Percentiles rank a stretch among this genome's conserved stretches.
phyloP scores from a whole-genome alignment of 2,113 vertebrate species.

The Steatornis caripensis region DNA sequence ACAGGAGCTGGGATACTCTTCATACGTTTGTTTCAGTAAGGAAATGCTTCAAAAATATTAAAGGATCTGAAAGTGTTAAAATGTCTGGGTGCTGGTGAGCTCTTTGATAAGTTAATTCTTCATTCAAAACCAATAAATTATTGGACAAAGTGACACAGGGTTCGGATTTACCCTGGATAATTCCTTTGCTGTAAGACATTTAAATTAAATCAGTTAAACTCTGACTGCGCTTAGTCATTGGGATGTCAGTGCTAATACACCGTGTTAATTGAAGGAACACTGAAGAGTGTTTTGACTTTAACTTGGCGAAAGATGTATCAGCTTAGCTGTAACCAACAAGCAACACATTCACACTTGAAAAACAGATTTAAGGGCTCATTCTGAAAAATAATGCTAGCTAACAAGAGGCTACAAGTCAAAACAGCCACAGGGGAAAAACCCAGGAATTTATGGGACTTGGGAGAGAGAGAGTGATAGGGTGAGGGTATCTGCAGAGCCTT shows the following conservation, averaged over 20 bases:
- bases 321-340: constrained; percentile 23
- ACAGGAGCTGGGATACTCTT: background rate
- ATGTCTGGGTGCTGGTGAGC: background rate
- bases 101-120: constrained; percentile 51
- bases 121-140: constrained; percentile 39
- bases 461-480: background rate
- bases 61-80: background rate
- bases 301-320: background rate
- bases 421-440: background rate
- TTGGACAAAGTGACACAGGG: constrained; percentile 29
- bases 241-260: background rate
- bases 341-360: background rate
- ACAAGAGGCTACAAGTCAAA: background rate
- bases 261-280: constrained; percentile 36
- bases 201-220: constrained; percentile 65
- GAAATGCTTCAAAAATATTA: background rate
- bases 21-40: background rate
- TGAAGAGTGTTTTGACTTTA: constrained; percentile 37
- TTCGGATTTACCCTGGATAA: constrained; percentile 43
- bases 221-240: constrained; percentile 23
- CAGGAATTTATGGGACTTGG: background rate
- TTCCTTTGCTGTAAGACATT: constrained; percentile 61
- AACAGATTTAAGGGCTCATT: background rate
- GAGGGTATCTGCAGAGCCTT: background rate
- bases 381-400: background rate